phyloP scores from a whole-genome alignment of 2,888 invertebrate genomes.

The Hybos culiciformis region DNA sequence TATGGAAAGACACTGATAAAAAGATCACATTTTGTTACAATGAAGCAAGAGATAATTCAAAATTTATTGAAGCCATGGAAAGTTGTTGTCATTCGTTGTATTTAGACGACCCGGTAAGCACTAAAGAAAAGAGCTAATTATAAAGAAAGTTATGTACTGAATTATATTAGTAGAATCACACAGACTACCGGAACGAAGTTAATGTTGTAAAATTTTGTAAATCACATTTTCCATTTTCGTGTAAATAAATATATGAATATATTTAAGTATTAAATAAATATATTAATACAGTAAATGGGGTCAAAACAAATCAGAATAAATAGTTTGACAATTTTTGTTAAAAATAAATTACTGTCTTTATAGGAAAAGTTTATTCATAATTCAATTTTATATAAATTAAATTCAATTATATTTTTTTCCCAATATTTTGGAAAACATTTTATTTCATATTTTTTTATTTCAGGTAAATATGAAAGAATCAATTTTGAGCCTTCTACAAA shows the following conservation, averaged over 20 bases:
- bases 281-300: too few species aligned
- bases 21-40: slow-evolving; percentile 91
- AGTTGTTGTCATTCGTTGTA: slow-evolving; percentile 89
- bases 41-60: slow-evolving; percentile 91
- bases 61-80: slow-evolving; percentile 87
- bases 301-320: too few species aligned
- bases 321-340: too few species aligned
- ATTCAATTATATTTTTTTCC: slow-evolving; percentile 7
- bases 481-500: slow-evolving; percentile 76
- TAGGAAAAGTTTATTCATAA: not conserved
- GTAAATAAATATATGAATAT: too few species aligned
- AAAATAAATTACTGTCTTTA: not conserved
- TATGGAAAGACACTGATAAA: slow-evolving; percentile 74
- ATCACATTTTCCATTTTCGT: too few species aligned
- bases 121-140: too few species aligned
- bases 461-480: slow-evolving; percentile 72
- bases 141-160: too few species aligned
- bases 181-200: too few species aligned
- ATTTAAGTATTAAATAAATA: too few species aligned
- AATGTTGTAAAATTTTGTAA: too few species aligned
- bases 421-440: too few species aligned
- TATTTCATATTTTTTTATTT: slow-evolving; percentile 15
- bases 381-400: not conserved
- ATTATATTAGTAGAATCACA: too few species aligned
- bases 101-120: slow-evolving; percentile 76